A percentile compares a stretch with the other conserved stretches of the same genome.
These are phyloP conservation scores for Melanotaenia trifasciata DNA, from an alignment of 2,797 vertebrate species.

Conservation along the genomic window DNA sequence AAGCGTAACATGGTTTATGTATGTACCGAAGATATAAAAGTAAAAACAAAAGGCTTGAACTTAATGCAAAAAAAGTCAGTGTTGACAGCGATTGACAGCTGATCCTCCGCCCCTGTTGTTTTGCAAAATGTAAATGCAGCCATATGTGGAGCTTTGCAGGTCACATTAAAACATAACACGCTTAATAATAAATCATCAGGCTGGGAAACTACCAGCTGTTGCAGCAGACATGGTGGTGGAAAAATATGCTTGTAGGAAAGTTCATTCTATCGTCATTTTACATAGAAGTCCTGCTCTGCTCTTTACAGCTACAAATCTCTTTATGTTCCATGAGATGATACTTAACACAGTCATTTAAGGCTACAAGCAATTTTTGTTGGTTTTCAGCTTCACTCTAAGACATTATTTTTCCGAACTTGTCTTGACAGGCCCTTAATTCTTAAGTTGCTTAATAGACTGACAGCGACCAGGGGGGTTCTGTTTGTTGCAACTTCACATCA, in stretches of 20 bases:
- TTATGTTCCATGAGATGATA: conserved; percentile 37
- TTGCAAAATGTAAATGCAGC: conserved; percentile 55
- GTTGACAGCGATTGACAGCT: conserved; percentile 53
- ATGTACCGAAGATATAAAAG: conserved; percentile 55
- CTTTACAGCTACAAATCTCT: conserved; percentile 23
- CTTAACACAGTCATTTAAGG: conserved; percentile 20
- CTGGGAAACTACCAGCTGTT: conserved; percentile 54
- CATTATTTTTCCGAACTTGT: conserved; percentile 28
- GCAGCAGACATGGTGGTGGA: conserved; percentile 36
- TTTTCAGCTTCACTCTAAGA: conserved; percentile 3
- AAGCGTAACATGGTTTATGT: conserved; percentile 60
- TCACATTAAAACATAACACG: conserved; percentile 43
- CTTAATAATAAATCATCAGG: conserved; percentile 51
- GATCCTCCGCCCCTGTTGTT: conserved; percentile 36
- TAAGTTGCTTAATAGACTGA: conserved; percentile 26
- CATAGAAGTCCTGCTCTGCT: conserved; percentile 26
- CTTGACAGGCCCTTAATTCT: conserved; percentile 34
- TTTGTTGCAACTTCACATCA: conserved; percentile 46
- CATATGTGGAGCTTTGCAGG: conserved; percentile 48
- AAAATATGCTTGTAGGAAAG: conserved; percentile 45
- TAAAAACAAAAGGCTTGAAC: conserved; percentile 48
- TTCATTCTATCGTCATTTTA: conserved; percentile 32
- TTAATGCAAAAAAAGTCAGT: neutral
- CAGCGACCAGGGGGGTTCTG: conserved; percentile 32
- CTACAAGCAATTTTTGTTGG: conserved; percentile 23